Base-by-base conservation (phyloP, 2,113 vertebrate species). In the Pterophyllum scalare region DNA sequence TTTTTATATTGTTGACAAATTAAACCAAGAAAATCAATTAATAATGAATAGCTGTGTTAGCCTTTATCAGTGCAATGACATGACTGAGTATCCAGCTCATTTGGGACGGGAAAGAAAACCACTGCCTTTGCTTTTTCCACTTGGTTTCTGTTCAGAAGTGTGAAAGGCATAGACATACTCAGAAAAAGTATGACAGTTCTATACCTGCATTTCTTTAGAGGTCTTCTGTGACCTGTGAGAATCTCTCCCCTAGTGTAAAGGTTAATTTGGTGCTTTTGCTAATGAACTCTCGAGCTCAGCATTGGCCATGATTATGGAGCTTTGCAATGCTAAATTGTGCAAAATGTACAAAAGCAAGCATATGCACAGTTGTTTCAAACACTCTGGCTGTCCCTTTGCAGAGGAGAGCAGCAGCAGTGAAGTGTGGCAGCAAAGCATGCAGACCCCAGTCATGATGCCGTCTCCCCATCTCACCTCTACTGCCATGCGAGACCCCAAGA, bases 331-430 rank as follows among this genome's bases (percentile, higher is more conserved):
- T 54, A n/a, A 65, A 28, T 22, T 52, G 17, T 22, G 10, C 13
- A 38, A 75, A 28, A 67, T 43, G 22, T 57, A 28, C n/a, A 10
- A 26, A 35, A 72, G 35, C 26, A 12, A 54, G 31, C 11, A 11
- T 19, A 22, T 52, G 35, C 14, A 35, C 1, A 2, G 57, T 20
- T 56, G 31, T 20, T 11, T 5, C 0, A 0, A 24, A 85, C 61
- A 12, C 20, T 52, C 28, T 9, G n/a, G 1, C 20, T 46, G 3
- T 67, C 20, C 89, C 84, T 5, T n/a, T 97, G 93, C 97, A 93
- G 98, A 99, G 94, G 98, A 99, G 92, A 99, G 97, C 93, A 99
- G 98, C 95, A 99, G 97, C 95, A 99, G 98, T 92, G 97, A 98
- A 79, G 96, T 97, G 93, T 99, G 98, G 98, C 92, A 98, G 87